phyloP scores from a whole-genome alignment of 2,888 invertebrate genomes.

The Portevinia maculata region DNA sequence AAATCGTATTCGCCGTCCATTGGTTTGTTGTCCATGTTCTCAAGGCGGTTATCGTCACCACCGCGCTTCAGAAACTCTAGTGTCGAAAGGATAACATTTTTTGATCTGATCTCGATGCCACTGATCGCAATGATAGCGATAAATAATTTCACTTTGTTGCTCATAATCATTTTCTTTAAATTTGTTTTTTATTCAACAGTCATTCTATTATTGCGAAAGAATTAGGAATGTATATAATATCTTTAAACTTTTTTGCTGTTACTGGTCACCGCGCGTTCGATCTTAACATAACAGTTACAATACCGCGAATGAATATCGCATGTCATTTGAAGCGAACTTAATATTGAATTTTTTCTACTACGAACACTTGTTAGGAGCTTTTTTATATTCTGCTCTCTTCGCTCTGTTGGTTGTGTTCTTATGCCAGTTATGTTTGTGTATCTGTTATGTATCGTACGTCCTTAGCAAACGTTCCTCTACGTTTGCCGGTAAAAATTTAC shows the following conservation, averaged over 20 bases:
- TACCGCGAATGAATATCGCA: constrained; percentile 64
- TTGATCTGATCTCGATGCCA: constrained; percentile 47
- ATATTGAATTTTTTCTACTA: constrained; percentile 61
- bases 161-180: constrained; percentile 42
- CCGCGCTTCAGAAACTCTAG: constrained; percentile 81
- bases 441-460: constrained; percentile 45
- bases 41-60: constrained; percentile 79
- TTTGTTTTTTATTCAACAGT: constrained; percentile 27
- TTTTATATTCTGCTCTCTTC: constrained; percentile 37
- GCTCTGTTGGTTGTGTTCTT: constrained; percentile 9
- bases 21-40: constrained; percentile 79
- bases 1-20: constrained; percentile 87
- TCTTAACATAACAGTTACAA: constrained; percentile 66
- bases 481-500: constrained; percentile 48
- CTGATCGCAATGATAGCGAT: constrained; percentile 54
- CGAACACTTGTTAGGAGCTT: constrained; percentile 45
- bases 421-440: constrained; percentile 12
- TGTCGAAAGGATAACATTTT: constrained; percentile 79
- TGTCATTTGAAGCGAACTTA: constrained; percentile 61
- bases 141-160: constrained; percentile 31
- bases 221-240: constrained; percentile 1
- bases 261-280: constrained; percentile 36
- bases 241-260: constrained; percentile 9
- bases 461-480: constrained; percentile 64
- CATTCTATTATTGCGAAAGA: constrained; percentile 61